phyloP scores from a whole-genome alignment of 2,888 invertebrate genomes.

The Nesidiocoris tenuis region DNA sequence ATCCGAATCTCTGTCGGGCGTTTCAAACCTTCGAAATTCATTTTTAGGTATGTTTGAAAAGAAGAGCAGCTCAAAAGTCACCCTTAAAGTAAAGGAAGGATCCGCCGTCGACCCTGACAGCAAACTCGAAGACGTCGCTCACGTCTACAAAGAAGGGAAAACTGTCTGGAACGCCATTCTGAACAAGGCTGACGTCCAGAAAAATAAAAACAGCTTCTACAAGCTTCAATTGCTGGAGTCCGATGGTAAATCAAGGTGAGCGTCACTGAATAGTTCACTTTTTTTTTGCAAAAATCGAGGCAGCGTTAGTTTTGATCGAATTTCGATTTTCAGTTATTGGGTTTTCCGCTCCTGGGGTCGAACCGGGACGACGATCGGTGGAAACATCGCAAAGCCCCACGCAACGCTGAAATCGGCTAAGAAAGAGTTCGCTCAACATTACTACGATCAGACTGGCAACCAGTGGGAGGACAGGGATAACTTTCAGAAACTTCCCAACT shows the following conservation, averaged over 20 bases:
- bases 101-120: constrained; percentile 92
- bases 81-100: constrained; percentile 75
- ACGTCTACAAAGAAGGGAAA: constrained; percentile 66
- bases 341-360: constrained; percentile 94
- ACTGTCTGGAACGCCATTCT: constrained; percentile 77
- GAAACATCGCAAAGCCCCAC: constrained; percentile 63
- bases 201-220: constrained; percentile 89
- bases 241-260: constrained; percentile 1
- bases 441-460: constrained; percentile 72
- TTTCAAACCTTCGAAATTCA: too few relatives aligned
- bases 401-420: constrained; percentile 61
- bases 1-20: too few relatives aligned
- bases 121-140: constrained; percentile 71
- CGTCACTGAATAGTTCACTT: neutral
- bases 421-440: constrained; percentile 63
- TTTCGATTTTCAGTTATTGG: constrained; percentile 61
- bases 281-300: too few relatives aligned
- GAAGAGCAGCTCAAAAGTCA: constrained; percentile 57
- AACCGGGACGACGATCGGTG: constrained; percentile 91
- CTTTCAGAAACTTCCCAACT: constrained; percentile 64
- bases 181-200: constrained; percentile 80
- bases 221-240: constrained; percentile 79
- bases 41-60: constrained; percentile 48
- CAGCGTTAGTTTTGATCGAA: neutral
- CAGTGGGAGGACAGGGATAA: constrained; percentile 63